These are phyloP conservation scores for Parazoanthus swiftii DNA, from an alignment of 92 coral and sea anemone species.

Conservation along the genomic window DNA sequence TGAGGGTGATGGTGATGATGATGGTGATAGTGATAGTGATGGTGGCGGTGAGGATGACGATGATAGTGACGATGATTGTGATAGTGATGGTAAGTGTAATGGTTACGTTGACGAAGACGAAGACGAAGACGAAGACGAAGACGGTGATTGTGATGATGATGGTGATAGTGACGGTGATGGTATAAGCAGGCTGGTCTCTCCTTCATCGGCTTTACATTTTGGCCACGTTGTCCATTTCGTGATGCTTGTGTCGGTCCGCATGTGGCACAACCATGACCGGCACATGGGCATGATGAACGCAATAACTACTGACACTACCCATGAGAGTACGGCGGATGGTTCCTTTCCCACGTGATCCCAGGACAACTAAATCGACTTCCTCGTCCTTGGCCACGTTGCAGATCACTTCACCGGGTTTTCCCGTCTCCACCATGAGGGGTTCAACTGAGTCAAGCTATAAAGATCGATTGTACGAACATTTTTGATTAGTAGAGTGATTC, in stretches of 20 bases:
- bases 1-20: no score
- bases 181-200: not conserved
- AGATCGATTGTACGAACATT: not conserved
- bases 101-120: no score
- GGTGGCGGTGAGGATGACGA: no score
- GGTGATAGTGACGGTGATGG: no score
- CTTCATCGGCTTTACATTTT: not conserved
- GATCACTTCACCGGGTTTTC: slow-evolving; percentile 30
- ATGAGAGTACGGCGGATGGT: slow-evolving; percentile 25
- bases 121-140: no score
- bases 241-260: not conserved
- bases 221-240: not conserved
- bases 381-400: slow-evolving; percentile 24
- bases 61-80: no score
- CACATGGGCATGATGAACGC: slow-evolving; percentile 7
- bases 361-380: slow-evolving; percentile 9
- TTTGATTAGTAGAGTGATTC: not conserved
- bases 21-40: no score
- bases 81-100: no score
- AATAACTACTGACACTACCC: slow-evolving; percentile 31
- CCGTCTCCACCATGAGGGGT: not conserved
- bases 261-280: slow-evolving; percentile 27
- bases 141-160: no score
- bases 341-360: slow-evolving; percentile 41
- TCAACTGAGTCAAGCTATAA: slow-evolving; percentile 1